Evolutionary conservation across 2,888 invertebrate genomes (phyloP), one percentile per base, ranked within the genome.

Genomic region (Acanthacorydalis orientalis): DNA sequence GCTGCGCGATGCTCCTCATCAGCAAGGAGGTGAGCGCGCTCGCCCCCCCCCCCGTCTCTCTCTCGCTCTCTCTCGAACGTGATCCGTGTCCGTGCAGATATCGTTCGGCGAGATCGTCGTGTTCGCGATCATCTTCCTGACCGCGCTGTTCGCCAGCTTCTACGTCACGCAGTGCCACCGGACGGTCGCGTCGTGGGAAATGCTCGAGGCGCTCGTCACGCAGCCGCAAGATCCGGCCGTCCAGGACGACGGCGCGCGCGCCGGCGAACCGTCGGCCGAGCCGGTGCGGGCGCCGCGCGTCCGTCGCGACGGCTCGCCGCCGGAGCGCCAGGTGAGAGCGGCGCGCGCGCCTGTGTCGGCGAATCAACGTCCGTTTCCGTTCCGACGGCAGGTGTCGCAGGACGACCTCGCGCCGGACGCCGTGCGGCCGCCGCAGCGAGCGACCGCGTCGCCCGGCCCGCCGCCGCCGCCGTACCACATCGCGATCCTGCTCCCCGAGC

Each of bases 401-500:
- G 39, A 59, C 58, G 42, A 48, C 56, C 56, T 44, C 50, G 53
- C 39, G 42, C 55, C 10, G 49, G 49, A 12, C 47, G 48, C n/a
- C 48, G 51, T 15, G 49, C 50, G 38, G 12, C 52, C 54, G 50
- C 51, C 55, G 52, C 52, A 46, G 34, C 53, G 50, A 47, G 37
- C 55, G 15, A 50, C 51, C 32, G 50, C 51, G 41, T 41, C 53
- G 32, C 51, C 55, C 33, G 61, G 61, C 55, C 72, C 77, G 42
- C 77, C 74, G 7, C 80, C 85, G 15, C 86, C 86, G n/a, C 85
- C 86, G 9, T 86, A 86, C 70, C 84, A 85, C 68, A 82, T 85
- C 67, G 85, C 86, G 38, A 81, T 86, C 57, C 68, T 84, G 54
- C 74, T 84, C 59, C 82, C 83, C 48, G 74, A 74, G 45, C 56